Conservation (phyloP, 2,113 vertebrate species). For the Calidris pygmaea region DNA sequence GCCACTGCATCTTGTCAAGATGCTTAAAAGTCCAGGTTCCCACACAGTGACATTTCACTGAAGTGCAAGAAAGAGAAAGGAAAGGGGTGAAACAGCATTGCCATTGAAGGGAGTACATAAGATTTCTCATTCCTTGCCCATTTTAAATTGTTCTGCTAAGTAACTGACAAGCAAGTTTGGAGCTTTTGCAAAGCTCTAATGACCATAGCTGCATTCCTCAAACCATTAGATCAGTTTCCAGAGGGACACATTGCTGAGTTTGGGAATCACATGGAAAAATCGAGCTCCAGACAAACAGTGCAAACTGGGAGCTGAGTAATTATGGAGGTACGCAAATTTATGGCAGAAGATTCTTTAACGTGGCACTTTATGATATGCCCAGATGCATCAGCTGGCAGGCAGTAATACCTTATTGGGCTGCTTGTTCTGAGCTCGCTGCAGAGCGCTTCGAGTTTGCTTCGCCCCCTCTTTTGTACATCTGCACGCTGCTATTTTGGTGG, state of each 20-base stretch:
- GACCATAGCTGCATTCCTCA: constrained; percentile 70
- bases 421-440: neutral
- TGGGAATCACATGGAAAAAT: constrained; percentile 72
- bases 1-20: neutral
- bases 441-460: neutral
- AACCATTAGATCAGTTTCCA: constrained; percentile 78
- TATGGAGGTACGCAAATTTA: neutral
- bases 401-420: neutral
- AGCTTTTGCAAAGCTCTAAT: constrained; percentile 67
- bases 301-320: neutral
- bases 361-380: neutral
- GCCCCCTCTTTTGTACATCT: neutral
- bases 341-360: neutral
- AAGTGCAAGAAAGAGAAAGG: neutral
- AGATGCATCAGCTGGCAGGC: accelerated
- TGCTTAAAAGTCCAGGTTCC: neutral
- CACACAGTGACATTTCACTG: neutral
- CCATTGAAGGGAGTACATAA: constrained; percentile 6
- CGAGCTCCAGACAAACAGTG: constrained; percentile 40
- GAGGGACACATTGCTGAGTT: constrained; percentile 66
- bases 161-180: constrained; percentile 32
- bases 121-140: constrained; percentile 5
- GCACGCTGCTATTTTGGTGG: neutral
- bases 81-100: constrained; percentile 37
- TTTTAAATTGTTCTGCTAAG: constrained; percentile 44